These are phyloP conservation scores for Trididemnum clinides DNA, from an alignment of 23 tunicate species.

Conservation along the genomic window DNA sequence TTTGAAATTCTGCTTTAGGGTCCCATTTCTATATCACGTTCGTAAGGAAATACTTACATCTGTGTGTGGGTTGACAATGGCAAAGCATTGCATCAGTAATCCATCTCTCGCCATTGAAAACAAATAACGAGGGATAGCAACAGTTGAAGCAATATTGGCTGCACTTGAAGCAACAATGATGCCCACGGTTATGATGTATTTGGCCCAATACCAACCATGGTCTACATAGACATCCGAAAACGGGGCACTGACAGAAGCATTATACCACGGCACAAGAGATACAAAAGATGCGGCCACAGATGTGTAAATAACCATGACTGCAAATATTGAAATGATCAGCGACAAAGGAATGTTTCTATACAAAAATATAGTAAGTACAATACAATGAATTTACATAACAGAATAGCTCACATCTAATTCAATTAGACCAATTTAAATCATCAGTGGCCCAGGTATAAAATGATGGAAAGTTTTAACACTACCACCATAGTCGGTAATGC, in stretches of 20 bases:
- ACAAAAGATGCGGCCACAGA: conserved; percentile 76
- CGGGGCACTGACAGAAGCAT: conserved; percentile 50
- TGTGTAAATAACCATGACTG: conserved; percentile 60
- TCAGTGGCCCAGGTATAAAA: too few relatives aligned
- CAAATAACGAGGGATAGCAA: conserved; percentile 66
- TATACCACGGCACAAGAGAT: conserved; percentile 75
- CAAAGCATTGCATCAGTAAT: conserved; percentile 43
- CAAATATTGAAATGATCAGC: conserved; percentile 53
- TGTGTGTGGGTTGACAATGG: conserved; percentile 45
- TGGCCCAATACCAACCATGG: conserved; percentile 79
- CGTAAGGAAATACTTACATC: too few relatives aligned
- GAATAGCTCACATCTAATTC: too few relatives aligned
- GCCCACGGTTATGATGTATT: conserved; percentile 75
- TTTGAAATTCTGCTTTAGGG: too few relatives aligned
- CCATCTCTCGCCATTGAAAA: conserved; percentile 83
- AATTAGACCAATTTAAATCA: too few relatives aligned
- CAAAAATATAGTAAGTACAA: not conserved
- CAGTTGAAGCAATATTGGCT: conserved; percentile 31
- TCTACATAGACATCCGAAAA: conserved; percentile 66
- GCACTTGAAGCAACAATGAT: conserved; percentile 80
- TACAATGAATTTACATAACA: too few relatives aligned
- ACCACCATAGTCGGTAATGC: too few relatives aligned
- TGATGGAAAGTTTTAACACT: too few relatives aligned
- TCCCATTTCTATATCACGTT: too few relatives aligned
- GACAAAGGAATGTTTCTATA: conserved; percentile 78